Evolutionary conservation across 2,888 invertebrate genomes (phyloP).

Genomic region (Cantharis lateralis): DNA sequence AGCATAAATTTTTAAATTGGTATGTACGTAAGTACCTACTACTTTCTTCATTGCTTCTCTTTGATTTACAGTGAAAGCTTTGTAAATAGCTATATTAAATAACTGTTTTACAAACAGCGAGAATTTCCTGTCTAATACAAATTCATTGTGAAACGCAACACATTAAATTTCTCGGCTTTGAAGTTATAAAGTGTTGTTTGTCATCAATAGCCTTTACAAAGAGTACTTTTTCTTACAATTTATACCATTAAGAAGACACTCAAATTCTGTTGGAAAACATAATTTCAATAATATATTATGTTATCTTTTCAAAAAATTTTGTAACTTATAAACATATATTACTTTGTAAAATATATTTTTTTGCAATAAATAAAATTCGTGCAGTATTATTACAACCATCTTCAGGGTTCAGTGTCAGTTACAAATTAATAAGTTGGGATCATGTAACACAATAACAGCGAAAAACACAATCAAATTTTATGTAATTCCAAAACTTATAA

Average conservation of each 20-base stretch:
- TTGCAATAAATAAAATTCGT: no score
- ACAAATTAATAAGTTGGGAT: no score
- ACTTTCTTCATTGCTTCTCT: neutral
- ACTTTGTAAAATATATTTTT: no score
- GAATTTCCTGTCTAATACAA: neutral
- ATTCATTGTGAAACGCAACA: neutral
- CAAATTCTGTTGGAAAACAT: neutral
- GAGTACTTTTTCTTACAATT: neutral
- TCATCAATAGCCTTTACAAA: constrained; percentile 1
- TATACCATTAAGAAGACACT: constrained; percentile 1
- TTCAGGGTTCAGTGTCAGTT: no score
- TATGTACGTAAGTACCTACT: neutral
- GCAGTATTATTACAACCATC: no score
- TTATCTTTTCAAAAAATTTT: no score
- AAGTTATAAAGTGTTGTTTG: constrained; percentile 4
- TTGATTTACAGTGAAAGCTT: neutral
- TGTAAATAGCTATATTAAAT: neutral
- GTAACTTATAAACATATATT: no score
- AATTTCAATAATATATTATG: neutral
- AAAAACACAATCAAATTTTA: no score
- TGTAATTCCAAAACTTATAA: no score
- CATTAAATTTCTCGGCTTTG: neutral
- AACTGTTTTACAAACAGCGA: neutral
- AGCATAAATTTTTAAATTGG: neutral
- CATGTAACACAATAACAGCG: no score